phyloP scores from a whole-genome alignment of 2,113 vertebrate genomes.

The Hylia prasina region DNA sequence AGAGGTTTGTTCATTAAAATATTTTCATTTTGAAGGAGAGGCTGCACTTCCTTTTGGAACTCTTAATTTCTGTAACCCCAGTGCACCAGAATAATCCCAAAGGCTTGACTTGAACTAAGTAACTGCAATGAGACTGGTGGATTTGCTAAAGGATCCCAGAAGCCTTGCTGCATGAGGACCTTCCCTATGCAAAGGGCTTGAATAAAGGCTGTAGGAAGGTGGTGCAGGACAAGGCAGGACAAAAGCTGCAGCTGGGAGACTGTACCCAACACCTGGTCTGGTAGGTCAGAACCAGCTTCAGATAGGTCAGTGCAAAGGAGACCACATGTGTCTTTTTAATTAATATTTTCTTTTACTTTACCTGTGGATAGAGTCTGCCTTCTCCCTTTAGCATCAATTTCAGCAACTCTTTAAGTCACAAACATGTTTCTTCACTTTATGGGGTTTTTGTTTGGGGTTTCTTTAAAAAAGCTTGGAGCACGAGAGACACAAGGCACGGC shows the following conservation, averaged over 20 bases:
- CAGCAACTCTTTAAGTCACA: neutral
- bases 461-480: neutral
- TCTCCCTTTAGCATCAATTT: neutral
- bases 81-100: neutral
- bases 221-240: accelerated
- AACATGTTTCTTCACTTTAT: neutral
- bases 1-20: neutral
- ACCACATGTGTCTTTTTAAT: neutral
- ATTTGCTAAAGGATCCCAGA: neutral
- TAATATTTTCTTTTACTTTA: neutral
- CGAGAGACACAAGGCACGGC: neutral
- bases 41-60: neutral
- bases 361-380: neutral
- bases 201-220: neutral
- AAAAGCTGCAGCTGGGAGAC: neutral
- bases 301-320: neutral
- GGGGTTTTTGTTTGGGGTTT: neutral
- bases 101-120: neutral
- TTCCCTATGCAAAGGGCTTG: neutral
- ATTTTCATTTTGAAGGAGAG: neutral
- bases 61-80: neutral
- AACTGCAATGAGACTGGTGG: neutral
- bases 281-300: neutral
- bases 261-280: neutral
- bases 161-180: neutral